A percentile compares a stretch with the other conserved stretches of the same genome.
These are phyloP conservation scores for Drosophila gaucha DNA, from an alignment of 2,888 invertebrate species.

Conservation along the genomic window DNA sequence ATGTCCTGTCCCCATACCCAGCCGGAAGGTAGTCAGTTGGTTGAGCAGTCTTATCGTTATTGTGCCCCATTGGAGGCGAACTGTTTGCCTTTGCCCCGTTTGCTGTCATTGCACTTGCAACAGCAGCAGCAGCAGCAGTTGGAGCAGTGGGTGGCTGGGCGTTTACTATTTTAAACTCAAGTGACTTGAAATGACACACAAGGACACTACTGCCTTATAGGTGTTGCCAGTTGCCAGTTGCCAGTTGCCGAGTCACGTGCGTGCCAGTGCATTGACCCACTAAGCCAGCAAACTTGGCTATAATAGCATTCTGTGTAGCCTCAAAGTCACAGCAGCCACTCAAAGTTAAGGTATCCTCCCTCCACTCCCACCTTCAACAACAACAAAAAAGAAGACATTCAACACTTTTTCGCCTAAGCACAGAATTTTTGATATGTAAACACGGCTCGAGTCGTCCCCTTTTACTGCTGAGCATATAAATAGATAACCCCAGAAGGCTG, in stretches of 20 bases:
- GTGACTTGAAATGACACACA: conserved; percentile 75
- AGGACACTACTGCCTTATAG: conserved; percentile 58
- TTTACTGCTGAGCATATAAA: conserved; percentile 15
- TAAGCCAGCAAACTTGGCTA: conserved; percentile 49
- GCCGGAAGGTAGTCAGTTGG: conserved; percentile 61
- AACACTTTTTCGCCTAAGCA: conserved; percentile 5
- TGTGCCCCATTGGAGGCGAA: conserved; percentile 55
- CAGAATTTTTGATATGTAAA: conserved; percentile 26
- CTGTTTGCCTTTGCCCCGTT: conserved; percentile 46
- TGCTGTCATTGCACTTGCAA: conserved; percentile 70
- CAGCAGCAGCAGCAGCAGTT: conserved; percentile 10
- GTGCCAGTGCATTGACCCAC: conserved; percentile 66
- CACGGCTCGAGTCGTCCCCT: conserved; percentile 14
- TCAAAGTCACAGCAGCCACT: conserved; percentile 47
- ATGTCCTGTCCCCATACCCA: conserved; percentile 25
- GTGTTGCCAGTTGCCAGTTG: conserved; percentile 50
- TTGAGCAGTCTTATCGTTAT: conserved; percentile 59
- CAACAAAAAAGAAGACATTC: neutral
- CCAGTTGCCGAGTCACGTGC: conserved; percentile 64
- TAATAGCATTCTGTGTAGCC: conserved; percentile 44
- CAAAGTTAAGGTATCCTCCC: conserved; percentile 14
- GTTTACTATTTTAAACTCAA: conserved; percentile 66
- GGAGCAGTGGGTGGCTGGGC: conserved; percentile 14
- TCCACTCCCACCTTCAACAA: neutral
- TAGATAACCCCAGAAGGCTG: conserved; percentile 3